phyloP scores from a whole-genome alignment of 2,113 vertebrate species.

The Bos taurus region DNA sequence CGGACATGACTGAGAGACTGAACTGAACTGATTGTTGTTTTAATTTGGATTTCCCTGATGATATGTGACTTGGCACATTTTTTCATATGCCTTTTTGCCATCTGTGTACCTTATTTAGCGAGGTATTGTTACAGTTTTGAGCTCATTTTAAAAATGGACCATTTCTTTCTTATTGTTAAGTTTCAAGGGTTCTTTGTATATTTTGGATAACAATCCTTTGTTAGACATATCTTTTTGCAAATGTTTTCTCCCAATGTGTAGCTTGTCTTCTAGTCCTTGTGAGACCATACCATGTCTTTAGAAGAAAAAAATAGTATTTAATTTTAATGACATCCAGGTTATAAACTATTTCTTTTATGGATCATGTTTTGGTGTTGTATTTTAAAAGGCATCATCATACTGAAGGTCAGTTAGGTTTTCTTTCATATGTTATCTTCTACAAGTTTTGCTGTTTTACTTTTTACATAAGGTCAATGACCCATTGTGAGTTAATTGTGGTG shows the following conservation, averaged over 20 bases:
- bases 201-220: not conserved
- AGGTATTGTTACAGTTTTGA: not conserved
- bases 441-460: not conserved
- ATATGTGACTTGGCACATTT: not conserved
- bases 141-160: not conserved
- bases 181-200: not conserved
- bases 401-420: not conserved
- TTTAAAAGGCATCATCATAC: not conserved
- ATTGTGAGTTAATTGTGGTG: not conserved
- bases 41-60: not conserved
- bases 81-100: not conserved
- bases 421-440: not conserved
- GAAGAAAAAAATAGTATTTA: not conserved
- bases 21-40: not conserved
- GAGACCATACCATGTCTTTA: not conserved
- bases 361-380: not conserved
- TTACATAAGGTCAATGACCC: not conserved
- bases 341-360: not conserved
- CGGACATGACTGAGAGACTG: fast-evolving
- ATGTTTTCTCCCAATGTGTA: not conserved
- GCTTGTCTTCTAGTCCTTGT: not conserved
- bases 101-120: not conserved
- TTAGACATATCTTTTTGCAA: not conserved
- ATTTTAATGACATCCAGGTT: not conserved
- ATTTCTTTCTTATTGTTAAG: not conserved